Base-by-base conservation (phyloP, 2,888 invertebrate genomes). In the Malthinus seriepunctatus region DNA sequence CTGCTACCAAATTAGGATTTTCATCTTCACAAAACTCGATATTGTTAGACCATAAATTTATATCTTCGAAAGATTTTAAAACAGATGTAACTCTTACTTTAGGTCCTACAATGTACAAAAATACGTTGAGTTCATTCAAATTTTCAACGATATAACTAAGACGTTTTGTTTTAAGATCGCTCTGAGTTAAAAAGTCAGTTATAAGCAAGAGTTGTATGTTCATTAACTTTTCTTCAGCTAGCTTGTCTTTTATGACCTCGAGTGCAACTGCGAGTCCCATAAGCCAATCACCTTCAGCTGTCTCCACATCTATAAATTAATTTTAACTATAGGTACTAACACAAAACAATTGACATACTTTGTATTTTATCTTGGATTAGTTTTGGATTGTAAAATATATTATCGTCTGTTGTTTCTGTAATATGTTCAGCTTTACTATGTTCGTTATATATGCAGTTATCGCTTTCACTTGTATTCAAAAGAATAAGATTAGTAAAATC, bases 61-160 rank as follows among this genome's bases (percentile, higher is more conserved):
- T 37, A 14, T 60, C 60, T 5, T 60, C 48, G n/a, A 37, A 38
- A 0, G 56, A 37, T 3, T 47, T 11, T 37, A 60, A 32, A 5
- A 32, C 23, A 10, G n/a, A 32, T 2, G 60, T 51, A 10, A 56
- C 23, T 48, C 37, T 56, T 4, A 56, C 55, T 32, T 51, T 14
- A n/a, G 60, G 60, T n/a, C 60, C 60, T 31, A 60, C 35, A 49
- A 60, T 49, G n/a, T 56, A 60, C 10, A 60, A 44, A 38, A 33
- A 48, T 0, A 48, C 34, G 4, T 42, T 31, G 42, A 60, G 32
- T 3, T 34, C 46, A 12, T 56, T 56, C 14, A 56, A 33, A 38
- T 35, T 38, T 1, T 38, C 23, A 15, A 55, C 42, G 5, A 48
- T 14, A 32, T 44, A 52, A 10, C 32, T 5, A 8, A 60, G 37